Evolutionary conservation across 2,113 vertebrate genomes (phyloP).

Genomic region (Anarhynchus alexandrinus): DNA sequence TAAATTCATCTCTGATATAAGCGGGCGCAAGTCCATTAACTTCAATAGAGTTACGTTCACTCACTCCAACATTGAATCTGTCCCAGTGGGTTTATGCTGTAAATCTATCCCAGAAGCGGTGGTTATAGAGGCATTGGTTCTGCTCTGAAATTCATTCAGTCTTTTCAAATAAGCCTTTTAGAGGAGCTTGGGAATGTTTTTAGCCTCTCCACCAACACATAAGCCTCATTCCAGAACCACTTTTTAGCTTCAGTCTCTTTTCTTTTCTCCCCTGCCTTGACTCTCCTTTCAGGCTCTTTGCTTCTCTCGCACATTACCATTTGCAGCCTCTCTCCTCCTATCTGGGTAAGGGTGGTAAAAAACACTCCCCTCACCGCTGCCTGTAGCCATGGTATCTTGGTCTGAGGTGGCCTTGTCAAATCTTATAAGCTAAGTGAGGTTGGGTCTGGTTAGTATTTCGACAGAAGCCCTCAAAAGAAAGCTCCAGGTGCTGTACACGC

Average conservation of each 20-base stretch:
- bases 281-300: background rate
- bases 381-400: background rate
- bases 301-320: rapidly evolving
- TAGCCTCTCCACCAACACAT: background rate
- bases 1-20: conserved; percentile 51
- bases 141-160: conserved; percentile 41
- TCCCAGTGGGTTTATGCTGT: conserved; percentile 46
- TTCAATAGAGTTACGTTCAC: conserved; percentile 25
- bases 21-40: conserved; percentile 44
- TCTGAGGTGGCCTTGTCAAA: background rate
- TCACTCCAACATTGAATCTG: conserved; percentile 35
- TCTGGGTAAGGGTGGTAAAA: background rate
- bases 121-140: conserved; percentile 16
- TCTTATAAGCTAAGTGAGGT: background rate
- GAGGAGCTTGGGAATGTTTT: background rate
- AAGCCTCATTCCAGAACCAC: background rate
- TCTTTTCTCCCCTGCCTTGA: background rate
- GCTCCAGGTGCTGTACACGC: background rate
- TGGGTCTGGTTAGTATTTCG: background rate
- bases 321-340: background rate
- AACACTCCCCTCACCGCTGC: background rate
- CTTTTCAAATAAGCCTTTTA: conserved; percentile 9
- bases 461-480: background rate
- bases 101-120: conserved; percentile 55
- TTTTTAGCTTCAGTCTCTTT: background rate